Evolutionary conservation across 92 coral and sea anemone genomes (phyloP), one percentile per base, ranked within the genome.

Genomic region (Virgularia gustaviana): DNA sequence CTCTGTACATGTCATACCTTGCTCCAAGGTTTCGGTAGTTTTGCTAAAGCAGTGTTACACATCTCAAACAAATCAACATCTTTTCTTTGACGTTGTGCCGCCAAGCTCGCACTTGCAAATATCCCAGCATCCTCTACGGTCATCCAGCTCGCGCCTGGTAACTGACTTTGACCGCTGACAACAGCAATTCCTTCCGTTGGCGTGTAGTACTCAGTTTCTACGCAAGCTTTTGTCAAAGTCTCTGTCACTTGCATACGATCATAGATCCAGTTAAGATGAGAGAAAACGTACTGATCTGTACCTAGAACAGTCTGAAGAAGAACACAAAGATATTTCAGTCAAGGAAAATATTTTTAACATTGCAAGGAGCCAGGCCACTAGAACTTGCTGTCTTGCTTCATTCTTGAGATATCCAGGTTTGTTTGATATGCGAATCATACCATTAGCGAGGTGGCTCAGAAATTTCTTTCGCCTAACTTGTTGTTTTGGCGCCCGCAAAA

Each of bases 51-150:
- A 3, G 98, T 63, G 2, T 83, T 77, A 71, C 98, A 94, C 11
- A 94, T 72, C 38, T 94, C 98, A 62, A 89, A 76, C 62, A 94
- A 75, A 15, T 94, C 98, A 1, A 94, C 90, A 36, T 94, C 98
- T 41, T 83, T 89, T 52, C 96, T 83, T 52, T 84, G 78, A 22
- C 90, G 81, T 25, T 77, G 51, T 10, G 88, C 83, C 23, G 83
- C 88, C 32, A 94, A 82, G 76, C 98, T 94, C 74, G 98, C 98
- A 73, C 98, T 94, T 18, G 98, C 96, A 57, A 89, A 94, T 44
- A 89, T 83, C 29, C 98, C 98, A 11, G 89, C 88, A 66, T 87
- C 88, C 6, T 72, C 79, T 51, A 92, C 82, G 43, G 79, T 81
- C 36, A 84, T 54, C 33, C 91, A 75, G 68, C 99, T 96, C 31